Evolutionary conservation across 2,888 invertebrate species (phyloP), one percentile per base, ranked within the genome.

Genomic region (Mystacides longicornis): DNA sequence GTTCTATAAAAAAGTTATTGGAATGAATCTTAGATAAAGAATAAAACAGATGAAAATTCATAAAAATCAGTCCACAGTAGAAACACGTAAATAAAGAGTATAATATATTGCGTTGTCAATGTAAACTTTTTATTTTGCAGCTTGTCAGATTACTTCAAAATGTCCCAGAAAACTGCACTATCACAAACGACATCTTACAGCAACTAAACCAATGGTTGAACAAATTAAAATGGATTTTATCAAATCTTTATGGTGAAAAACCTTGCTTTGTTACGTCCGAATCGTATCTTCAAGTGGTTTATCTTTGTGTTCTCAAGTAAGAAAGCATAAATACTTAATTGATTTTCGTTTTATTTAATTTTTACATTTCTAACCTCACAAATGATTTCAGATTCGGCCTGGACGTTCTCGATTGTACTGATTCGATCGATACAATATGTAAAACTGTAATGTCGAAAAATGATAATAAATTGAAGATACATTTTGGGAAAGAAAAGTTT

Each of bases 211-310:
- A 53, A 2, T 46, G 54, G 11, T 54, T 65, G 2, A 42, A 53
- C 18, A 19, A 23, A 1, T 56, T 62, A 1, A 14, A 51, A 20
- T 71, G 72, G 71, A 58, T 70, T 2, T 49, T 71, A 49, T 58
- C 58, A 3, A 68, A 68, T 56, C 63, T 63, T 45, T 9, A 33
- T 51, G 1, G 59, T 54, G 0, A 21, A 22, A 0, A 48, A 2
- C 69, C 69, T 0, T 74, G 74, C 59, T 73, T 69, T 54, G 23
- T 69, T 3, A 57, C 73, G 2, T 65, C 67, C 0, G 71, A 73
- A 55, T 71, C 73, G 33, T 71, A 69, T 55, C 59, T 68, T 2
- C 68, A 69, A 51, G 62, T 73, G 52, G 16, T 72, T 23, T 68
- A 71, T 54, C 59, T 71, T n/a, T 46, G 72, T 4, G 16, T 71